Percentiles rank a stretch among this genome's conserved stretches.
Evolutionary conservation across 2,888 invertebrate species (phyloP).

Genomic region (Ichneumoninae sp.): DNA sequence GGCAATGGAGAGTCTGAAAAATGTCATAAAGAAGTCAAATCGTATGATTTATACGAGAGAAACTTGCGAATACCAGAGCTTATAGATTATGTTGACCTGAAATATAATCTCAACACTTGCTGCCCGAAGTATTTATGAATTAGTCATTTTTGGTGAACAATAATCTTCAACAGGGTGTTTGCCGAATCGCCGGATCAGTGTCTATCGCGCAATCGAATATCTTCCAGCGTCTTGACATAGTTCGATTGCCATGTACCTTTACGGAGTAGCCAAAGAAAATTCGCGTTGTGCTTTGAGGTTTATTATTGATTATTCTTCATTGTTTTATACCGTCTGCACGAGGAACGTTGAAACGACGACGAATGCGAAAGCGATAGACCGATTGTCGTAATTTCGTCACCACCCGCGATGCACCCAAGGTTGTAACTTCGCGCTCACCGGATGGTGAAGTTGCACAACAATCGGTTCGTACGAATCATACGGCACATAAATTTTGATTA

Average conservation of each 20-base stretch:
- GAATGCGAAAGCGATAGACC: constrained; percentile 20
- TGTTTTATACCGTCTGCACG: constrained; percentile 26
- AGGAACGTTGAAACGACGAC: constrained; percentile 24
- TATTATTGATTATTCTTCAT: neutral
- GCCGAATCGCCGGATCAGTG: constrained; percentile 38
- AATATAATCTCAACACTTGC: constrained; percentile 11
- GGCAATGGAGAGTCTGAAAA: neutral
- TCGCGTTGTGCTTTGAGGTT: constrained; percentile 29
- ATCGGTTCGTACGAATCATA: constrained; percentile 38
- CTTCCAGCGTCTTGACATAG: constrained; percentile 42
- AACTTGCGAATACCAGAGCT: constrained; percentile 17
- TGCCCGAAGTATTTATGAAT: constrained; percentile 7
- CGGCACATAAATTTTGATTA: constrained; percentile 50
- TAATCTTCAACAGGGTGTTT: constrained; percentile 50
- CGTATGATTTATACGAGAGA: neutral
- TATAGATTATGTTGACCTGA: neutral
- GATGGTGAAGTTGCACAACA: neutral
- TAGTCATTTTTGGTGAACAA: constrained; percentile 15
- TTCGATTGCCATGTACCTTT: constrained; percentile 59
- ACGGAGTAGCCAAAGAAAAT: constrained; percentile 30
- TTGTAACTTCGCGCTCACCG: neutral
- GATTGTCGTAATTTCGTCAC: constrained; percentile 6
- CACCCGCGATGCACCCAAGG: neutral
- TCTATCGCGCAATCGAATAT: constrained; percentile 51
- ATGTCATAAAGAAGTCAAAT: neutral